Base-by-base conservation (phyloP, 2,888 invertebrate species). In the Aporophyla nigra region DNA sequence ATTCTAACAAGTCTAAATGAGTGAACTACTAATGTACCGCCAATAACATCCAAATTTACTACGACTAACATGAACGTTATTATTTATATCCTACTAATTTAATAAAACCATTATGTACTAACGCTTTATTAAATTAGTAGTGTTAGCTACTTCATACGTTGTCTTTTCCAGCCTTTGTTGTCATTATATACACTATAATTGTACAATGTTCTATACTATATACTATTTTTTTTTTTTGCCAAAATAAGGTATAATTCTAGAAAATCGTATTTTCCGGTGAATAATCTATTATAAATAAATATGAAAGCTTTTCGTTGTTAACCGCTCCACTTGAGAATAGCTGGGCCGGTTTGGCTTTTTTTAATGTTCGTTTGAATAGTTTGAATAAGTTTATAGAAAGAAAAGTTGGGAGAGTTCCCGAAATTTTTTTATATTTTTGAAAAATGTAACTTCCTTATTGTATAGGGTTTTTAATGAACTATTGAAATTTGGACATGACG, bases 71-170 rank as follows among this genome's bases (percentile, higher is more conserved):
- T 54, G 69, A 54, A 72, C 73, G 63, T 66, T 80, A 80, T 80
- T 84, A 79, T 84, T 80, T 86, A 78, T 86, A 87, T 70, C 78
- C 78, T 68, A 76, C 86, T 86, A 81, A 86, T 87, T 86, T 76
- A 86, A 86, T 86, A 83, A 79, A 66, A 74, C 70, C 67, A 19
- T 53, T 72, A 78, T 71, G 73, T 86, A 78, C 76, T 63, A 74
- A 24, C n/a, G 74, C 65, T 76, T 86, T 86, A 86, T 88, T 86
- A 75, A 74, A 86, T 88, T 86, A 86, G 84, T 74, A 70, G 76
- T 71, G 79, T 86, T 76, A 79, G 54, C 78, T 54, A 70, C 70
- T 63, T 63, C 67, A 66, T 79, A 73, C 68, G 70, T 71, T 68
- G 74, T 43, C 27, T 40, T 65, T 65, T 40, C n/a, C 12, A 70